Percentiles rank a stretch among this genome's conserved stretches.
Conservation (phyloP, 2,888 invertebrate species). For the Metalampra italica region DNA sequence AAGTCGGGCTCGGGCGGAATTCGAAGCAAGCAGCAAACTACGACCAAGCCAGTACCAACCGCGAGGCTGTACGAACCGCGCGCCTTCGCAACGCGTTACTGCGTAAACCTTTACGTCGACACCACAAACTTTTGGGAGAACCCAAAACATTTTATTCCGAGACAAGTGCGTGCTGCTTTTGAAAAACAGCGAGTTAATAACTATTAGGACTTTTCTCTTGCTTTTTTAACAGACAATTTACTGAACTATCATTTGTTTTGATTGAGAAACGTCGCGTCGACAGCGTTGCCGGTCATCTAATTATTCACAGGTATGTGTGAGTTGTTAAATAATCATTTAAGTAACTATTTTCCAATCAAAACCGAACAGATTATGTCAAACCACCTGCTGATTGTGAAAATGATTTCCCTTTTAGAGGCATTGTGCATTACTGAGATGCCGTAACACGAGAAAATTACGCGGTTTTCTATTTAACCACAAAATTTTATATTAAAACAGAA, state of each 20-base stretch:
- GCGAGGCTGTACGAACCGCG: constrained; percentile 55
- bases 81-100: constrained; percentile 47
- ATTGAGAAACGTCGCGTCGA: constrained; percentile 49
- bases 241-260: constrained; percentile 59
- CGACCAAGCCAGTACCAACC: constrained; percentile 53
- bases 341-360: background rate
- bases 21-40: constrained; percentile 32
- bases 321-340: constrained; percentile 23
- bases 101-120: constrained; percentile 65
- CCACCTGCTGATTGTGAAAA: background rate
- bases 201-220: constrained; percentile 22
- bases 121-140: constrained; percentile 47
- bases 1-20: constrained; percentile 26
- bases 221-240: constrained; percentile 34
- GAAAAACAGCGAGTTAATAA: constrained; percentile 13
- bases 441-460: constrained; percentile 36
- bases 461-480: constrained; percentile 39
- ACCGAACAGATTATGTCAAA: background rate
- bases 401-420: constrained; percentile 7
- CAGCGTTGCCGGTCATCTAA: constrained; percentile 45
- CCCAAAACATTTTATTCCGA: constrained; percentile 8
- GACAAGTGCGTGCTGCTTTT: constrained; percentile 34
- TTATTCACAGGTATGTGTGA: constrained; percentile 59
- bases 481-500: constrained; percentile 24
- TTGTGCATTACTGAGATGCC: constrained; percentile 23